Percentiles rank a stretch among this genome's conserved stretches.
Conservation (phyloP, 1,140 invertebrate species). For the Euschistus heros region DNA sequence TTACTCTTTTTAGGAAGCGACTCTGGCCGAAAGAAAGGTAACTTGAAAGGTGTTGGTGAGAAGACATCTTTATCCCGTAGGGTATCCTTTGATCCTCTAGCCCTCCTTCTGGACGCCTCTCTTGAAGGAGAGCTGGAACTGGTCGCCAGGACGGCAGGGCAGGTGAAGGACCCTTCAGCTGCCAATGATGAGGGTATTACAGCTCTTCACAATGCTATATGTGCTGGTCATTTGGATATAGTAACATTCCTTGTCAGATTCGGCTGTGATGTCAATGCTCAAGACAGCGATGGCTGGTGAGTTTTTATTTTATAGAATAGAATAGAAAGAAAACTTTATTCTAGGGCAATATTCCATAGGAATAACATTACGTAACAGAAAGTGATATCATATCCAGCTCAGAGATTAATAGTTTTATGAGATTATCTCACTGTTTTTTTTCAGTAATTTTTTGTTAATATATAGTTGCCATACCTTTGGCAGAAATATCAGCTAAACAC, state of each 20-base stretch:
- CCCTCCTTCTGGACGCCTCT: constrained; percentile 89
- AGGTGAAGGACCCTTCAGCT: constrained; percentile 48
- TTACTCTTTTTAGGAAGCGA: constrained; percentile 8
- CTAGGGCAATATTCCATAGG: not conserved
- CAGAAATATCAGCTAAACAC: too few relatives aligned
- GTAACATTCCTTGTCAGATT: constrained; percentile 96
- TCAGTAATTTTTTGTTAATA: too few relatives aligned
- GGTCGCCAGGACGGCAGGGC: constrained; percentile 86
- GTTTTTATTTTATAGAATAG: too few relatives aligned
- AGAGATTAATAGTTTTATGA: too few relatives aligned
- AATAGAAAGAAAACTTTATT: too few relatives aligned
- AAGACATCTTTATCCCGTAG: constrained; percentile 61
- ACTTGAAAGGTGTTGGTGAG: constrained; percentile 36
- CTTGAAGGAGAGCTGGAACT: constrained; percentile 95
- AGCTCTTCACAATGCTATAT: constrained; percentile 97
- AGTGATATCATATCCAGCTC: too few relatives aligned
- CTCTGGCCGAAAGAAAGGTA: constrained; percentile 27
- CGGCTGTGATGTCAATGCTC: constrained; percentile 97
- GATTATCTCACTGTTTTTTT: too few relatives aligned
- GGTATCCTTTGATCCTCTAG: constrained; percentile 95
- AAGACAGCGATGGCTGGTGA: constrained; percentile 94
- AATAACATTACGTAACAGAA: too few relatives aligned
- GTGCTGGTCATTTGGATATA: constrained; percentile 96
- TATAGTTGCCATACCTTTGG: too few relatives aligned
- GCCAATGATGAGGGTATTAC: constrained; percentile 81